These are phyloP conservation scores for Cryptocheilus praepositus DNA, from an alignment of 2,888 invertebrate genomes.

Conservation along the genomic window DNA sequence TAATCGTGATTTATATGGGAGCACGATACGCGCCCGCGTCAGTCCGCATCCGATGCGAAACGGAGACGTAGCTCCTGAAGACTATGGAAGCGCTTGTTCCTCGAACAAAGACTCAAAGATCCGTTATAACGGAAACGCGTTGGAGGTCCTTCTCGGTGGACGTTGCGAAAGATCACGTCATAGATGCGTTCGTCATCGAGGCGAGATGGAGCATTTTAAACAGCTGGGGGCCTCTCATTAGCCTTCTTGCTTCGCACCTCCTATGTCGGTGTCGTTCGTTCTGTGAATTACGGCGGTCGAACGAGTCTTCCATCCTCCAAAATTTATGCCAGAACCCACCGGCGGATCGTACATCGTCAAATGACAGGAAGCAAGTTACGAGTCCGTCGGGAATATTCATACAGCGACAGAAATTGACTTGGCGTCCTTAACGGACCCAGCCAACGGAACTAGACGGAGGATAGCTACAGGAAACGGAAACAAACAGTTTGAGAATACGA, in stretches of 20 bases:
- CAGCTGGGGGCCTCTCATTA: slow-evolving; percentile 57
- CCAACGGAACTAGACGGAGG: slow-evolving; percentile 19
- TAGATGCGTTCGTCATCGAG: slow-evolving; percentile 9
- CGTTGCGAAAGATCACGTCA: slow-evolving; percentile 34
- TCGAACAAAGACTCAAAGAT: not conserved
- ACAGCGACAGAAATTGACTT: slow-evolving; percentile 58
- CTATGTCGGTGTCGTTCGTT: slow-evolving; percentile 45
- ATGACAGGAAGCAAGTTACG: slow-evolving; percentile 62
- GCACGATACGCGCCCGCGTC: not conserved
- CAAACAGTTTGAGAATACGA: slow-evolving; percentile 43
- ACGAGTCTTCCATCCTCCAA: slow-evolving; percentile 20
- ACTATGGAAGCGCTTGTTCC: not conserved
- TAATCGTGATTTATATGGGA: slow-evolving; percentile 46
- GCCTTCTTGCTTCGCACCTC: slow-evolving; percentile 59
- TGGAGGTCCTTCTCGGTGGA: slow-evolving; percentile 17
- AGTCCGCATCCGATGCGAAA: too few relatives aligned
- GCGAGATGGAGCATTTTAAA: slow-evolving; percentile 55
- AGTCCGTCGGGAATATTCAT: slow-evolving; percentile 60
- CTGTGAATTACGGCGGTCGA: slow-evolving; percentile 49
- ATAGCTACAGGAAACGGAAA: slow-evolving; percentile 37
- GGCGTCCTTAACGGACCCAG: slow-evolving; percentile 11
- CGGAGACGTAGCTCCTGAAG: not conserved
- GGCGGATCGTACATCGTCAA: slow-evolving; percentile 31
- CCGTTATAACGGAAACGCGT: slow-evolving; percentile 47
- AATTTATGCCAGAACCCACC: slow-evolving; percentile 53